A percentile compares a stretch with the other conserved stretches of the same genome.
These are phyloP conservation scores for Lathronympha strigana DNA, from an alignment of 2,888 invertebrate genomes.

Conservation along the genomic window DNA sequence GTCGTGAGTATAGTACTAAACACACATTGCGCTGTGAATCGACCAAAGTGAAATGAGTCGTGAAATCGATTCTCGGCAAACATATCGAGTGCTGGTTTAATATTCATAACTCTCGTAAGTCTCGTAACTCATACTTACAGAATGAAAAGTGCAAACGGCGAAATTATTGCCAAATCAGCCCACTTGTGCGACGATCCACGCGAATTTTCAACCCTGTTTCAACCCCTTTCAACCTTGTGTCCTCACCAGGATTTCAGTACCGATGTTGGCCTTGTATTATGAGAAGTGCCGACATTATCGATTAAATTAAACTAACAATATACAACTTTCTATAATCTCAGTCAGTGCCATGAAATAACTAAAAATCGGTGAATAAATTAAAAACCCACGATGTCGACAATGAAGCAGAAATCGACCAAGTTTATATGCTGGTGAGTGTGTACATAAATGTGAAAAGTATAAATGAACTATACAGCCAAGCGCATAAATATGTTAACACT, in stretches of 20 bases:
- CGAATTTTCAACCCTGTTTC: too few relatives aligned
- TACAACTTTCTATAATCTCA: too few relatives aligned
- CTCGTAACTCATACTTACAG: neutral
- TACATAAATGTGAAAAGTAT: neutral
- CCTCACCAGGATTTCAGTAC: too few relatives aligned
- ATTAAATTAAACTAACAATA: too few relatives aligned
- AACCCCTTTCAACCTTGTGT: too few relatives aligned
- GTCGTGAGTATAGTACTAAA: neutral
- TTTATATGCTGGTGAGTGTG: conserved; percentile 67
- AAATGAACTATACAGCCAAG: too few relatives aligned
- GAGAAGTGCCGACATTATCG: too few relatives aligned
- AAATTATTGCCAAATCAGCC: too few relatives aligned
- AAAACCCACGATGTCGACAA: conserved; percentile 55
- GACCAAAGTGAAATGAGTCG: conserved; percentile 13
- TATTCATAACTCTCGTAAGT: conserved; percentile 2
- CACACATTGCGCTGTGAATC: neutral
- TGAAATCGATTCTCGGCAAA: conserved; percentile 23
- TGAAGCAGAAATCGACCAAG: conserved; percentile 52
- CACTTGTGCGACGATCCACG: too few relatives aligned
- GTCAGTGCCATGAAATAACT: conserved; percentile 2
- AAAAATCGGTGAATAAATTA: neutral
- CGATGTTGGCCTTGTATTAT: too few relatives aligned
- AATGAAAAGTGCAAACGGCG: too few relatives aligned
- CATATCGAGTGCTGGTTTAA: conserved; percentile 8
- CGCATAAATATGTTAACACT: too few relatives aligned